Conservation (phyloP, 2,797 vertebrate species). For the Austrolebias charrua region DNA sequence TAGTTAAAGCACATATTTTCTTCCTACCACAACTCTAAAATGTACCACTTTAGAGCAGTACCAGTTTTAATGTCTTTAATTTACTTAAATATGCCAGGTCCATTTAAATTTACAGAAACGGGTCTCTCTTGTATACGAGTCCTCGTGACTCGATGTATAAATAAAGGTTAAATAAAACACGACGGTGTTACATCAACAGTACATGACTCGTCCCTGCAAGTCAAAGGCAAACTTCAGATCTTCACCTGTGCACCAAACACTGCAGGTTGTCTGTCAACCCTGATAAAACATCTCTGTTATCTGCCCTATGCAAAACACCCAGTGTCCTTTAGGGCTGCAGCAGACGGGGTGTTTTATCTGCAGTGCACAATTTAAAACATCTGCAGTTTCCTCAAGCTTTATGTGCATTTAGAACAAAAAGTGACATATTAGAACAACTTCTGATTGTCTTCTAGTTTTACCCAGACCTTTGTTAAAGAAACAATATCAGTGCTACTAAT, state of each 20-base stretch:
- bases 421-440: too few species aligned
- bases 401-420: neutral
- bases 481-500: constrained; percentile 16
- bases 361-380: constrained; percentile 1
- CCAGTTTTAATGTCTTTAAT: constrained; percentile 14
- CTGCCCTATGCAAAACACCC: constrained; percentile 35
- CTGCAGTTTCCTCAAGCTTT: constrained; percentile 6
- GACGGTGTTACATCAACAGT: constrained; percentile 1
- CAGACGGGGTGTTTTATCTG: constrained; percentile 19
- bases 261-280: constrained; percentile 30
- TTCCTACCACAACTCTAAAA: neutral
- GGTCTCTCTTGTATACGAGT: too few species aligned
- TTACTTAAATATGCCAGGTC: constrained; percentile 1
- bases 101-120: neutral
- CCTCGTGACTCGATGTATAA: too few species aligned
- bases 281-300: constrained; percentile 46
- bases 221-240: constrained; percentile 30
- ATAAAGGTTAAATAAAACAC: too few species aligned
- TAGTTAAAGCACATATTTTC: neutral
- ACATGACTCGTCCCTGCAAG: constrained; percentile 6
- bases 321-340: constrained; percentile 23
- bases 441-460: neutral
- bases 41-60: neutral
- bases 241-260: constrained; percentile 3
- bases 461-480: neutral